Evolutionary conservation across 2,113 vertebrate genomes (phyloP).

Genomic region (Hypanus sabinus): DNA sequence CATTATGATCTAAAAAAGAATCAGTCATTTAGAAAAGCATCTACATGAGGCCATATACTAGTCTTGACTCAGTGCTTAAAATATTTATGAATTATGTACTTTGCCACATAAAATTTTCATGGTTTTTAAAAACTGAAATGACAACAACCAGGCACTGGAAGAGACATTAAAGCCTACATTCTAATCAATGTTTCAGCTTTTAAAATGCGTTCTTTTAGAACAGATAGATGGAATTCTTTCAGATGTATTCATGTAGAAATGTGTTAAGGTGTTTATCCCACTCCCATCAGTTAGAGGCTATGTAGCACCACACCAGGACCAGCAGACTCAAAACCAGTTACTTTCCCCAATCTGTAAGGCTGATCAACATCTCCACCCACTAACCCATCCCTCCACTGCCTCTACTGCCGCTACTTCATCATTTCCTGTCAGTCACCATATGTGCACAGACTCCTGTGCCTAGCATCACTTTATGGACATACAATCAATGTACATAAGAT

Average conservation of each 20-base stretch:
- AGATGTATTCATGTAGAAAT: neutral
- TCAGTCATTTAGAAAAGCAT: neutral
- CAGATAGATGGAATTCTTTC: neutral
- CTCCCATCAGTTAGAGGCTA: too few relatives aligned
- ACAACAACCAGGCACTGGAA: neutral
- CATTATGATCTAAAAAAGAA: neutral
- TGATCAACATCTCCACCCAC: too few relatives aligned
- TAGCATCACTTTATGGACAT: too few relatives aligned
- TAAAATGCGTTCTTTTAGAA: neutral
- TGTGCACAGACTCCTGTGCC: too few relatives aligned
- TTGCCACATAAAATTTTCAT: slow-evolving; percentile 70
- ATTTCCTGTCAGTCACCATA: too few relatives aligned
- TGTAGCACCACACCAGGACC: too few relatives aligned
- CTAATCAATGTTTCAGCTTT: neutral
- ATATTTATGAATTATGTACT: slow-evolving; percentile 67
- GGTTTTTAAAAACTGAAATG: slow-evolving; percentile 48
- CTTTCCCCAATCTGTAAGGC: too few relatives aligned
- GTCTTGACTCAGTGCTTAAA: slow-evolving; percentile 50
- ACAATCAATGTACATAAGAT: too few relatives aligned
- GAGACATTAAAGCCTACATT: neutral
- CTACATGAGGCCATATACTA: neutral
- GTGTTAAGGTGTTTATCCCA: too few relatives aligned
- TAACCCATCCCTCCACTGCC: too few relatives aligned
- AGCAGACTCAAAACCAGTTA: too few relatives aligned
- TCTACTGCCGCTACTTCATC: too few relatives aligned